phyloP scores from a whole-genome alignment of 2,888 invertebrate genomes.

The Epistrophe eligans region DNA sequence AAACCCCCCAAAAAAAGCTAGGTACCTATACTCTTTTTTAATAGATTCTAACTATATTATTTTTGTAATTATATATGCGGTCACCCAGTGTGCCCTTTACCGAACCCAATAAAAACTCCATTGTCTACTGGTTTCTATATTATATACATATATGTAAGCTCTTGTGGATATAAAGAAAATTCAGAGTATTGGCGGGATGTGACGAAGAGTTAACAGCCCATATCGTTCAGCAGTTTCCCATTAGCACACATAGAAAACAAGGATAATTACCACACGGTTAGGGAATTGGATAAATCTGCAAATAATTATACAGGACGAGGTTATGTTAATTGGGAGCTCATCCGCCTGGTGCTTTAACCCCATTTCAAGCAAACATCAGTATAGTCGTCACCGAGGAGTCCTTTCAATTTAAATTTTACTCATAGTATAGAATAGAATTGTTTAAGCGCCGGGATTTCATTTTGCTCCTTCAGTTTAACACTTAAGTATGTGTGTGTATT shows the following conservation, averaged over 20 bases:
- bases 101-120: conserved; percentile 20
- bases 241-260: conserved; percentile 59
- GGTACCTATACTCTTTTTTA: neutral
- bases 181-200: conserved; percentile 49
- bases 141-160: neutral
- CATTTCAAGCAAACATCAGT: conserved; percentile 43
- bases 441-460: conserved; percentile 60
- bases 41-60: conserved; percentile 1
- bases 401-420: conserved; percentile 73
- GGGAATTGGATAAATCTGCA: conserved; percentile 75
- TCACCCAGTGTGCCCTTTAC: conserved; percentile 10
- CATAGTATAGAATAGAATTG: conserved; percentile 35
- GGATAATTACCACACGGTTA: conserved; percentile 67
- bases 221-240: conserved; percentile 70
- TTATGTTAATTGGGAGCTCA: conserved; percentile 69
- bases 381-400: conserved; percentile 33
- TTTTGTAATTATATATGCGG: conserved; percentile 15
- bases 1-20: neutral
- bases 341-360: conserved; percentile 70
- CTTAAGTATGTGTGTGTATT: neutral
- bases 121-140: conserved; percentile 8
- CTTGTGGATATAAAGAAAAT: neutral
- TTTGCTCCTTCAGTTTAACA: conserved; percentile 30
- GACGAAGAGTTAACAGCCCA: conserved; percentile 72
- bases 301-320: conserved; percentile 73